Evolutionary conservation across 2,797 vertebrate genomes (phyloP).

Genomic region (Amazona finschi): DNA sequence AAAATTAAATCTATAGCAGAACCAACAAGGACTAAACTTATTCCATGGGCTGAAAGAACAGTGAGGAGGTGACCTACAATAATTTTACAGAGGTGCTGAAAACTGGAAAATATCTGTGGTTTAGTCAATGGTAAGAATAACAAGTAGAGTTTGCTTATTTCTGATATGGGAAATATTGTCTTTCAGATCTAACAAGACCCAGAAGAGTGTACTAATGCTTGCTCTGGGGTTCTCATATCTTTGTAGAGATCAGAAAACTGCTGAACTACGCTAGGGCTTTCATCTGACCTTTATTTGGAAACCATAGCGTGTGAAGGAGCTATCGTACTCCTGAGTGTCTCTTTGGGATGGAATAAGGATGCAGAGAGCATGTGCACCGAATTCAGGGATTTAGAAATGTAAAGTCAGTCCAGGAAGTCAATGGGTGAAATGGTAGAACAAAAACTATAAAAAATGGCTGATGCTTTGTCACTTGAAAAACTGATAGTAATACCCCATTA

Average conservation of each 20-base stretch:
- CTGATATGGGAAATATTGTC: not conserved
- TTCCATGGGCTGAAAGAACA: not conserved
- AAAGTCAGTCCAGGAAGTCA: not conserved
- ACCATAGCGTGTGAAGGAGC: not conserved
- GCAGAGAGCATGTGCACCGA: not conserved
- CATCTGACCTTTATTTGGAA: not conserved
- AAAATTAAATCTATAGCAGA: not conserved
- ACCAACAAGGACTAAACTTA: not conserved
- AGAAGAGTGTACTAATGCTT: not conserved
- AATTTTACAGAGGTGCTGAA: not conserved
- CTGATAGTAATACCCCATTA: rapidly evolving
- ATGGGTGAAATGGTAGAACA: not conserved
- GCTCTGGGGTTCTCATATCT: not conserved
- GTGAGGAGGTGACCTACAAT: not conserved
- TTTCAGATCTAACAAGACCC: not conserved
- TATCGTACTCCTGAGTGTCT: not conserved
- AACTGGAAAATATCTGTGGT: not conserved
- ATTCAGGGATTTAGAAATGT: not conserved
- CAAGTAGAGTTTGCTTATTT: not conserved
- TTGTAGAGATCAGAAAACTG: not conserved
- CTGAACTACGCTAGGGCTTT: not conserved
- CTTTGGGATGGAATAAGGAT: not conserved
- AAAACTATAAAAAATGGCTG: not conserved
- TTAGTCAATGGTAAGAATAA: not conserved
- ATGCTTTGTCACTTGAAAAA: not conserved